Evolutionary conservation across 2,113 vertebrate species (phyloP).

Genomic region (Carlito syrichta): DNA sequence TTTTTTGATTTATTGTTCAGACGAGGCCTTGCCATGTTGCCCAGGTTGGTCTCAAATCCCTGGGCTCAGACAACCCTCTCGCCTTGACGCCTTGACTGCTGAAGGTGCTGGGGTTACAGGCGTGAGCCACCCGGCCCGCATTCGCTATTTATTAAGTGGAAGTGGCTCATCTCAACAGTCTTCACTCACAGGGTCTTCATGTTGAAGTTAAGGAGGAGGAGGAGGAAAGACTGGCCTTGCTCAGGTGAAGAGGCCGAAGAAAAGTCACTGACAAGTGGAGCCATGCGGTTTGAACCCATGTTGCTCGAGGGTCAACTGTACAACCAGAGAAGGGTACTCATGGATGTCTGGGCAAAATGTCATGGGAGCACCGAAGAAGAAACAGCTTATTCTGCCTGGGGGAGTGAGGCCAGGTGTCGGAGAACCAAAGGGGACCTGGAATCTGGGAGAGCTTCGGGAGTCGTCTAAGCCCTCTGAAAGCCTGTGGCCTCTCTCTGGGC

Average conservation of each 20-base stretch:
- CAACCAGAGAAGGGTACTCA: neutral
- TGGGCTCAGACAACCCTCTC: too few relatives aligned
- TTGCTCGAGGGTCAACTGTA: neutral
- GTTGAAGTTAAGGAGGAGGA: neutral
- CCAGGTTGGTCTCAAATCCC: too few relatives aligned
- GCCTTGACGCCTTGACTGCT: too few relatives aligned
- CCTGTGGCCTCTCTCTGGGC: neutral
- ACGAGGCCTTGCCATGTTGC: too few relatives aligned
- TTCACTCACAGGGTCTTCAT: neutral
- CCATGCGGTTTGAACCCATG: accelerated
- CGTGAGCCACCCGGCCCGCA: too few relatives aligned
- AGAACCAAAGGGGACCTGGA: neutral
- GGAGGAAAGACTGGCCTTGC: neutral
- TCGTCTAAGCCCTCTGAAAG: neutral
- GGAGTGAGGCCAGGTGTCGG: neutral
- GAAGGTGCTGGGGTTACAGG: too few relatives aligned
- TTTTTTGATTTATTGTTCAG: too few relatives aligned
- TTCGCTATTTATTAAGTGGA: neutral
- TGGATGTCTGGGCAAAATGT: neutral
- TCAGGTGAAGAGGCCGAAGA: neutral
- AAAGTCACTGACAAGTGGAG: neutral
- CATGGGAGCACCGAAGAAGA: neutral
- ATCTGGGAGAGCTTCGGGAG: neutral
- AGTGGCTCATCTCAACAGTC: neutral
- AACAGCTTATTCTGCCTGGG: neutral